A percentile compares a stretch with the other conserved stretches of the same genome.
Evolutionary conservation across 2,113 vertebrate species (phyloP).

Genomic region (Ciconia maguari): DNA sequence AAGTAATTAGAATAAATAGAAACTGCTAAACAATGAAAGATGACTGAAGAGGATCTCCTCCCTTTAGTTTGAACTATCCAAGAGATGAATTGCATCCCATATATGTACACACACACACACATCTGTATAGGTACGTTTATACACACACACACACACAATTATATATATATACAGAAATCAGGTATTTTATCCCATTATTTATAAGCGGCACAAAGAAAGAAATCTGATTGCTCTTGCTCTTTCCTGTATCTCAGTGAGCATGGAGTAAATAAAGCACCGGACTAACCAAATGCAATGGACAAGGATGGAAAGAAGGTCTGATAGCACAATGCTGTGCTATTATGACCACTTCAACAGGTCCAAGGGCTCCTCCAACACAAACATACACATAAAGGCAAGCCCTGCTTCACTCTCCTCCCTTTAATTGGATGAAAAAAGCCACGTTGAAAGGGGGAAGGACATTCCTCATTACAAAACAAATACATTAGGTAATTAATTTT

Average conservation of each 20-base stretch:
- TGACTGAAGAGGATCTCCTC: background rate
- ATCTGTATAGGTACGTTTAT: background rate
- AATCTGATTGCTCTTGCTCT: background rate
- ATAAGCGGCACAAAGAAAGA: background rate
- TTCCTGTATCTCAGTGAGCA: background rate
- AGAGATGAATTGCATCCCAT: background rate
- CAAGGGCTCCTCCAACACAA: background rate
- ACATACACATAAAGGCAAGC: background rate
- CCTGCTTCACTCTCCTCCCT: background rate
- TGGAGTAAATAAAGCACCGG: background rate
- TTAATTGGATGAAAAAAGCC: background rate
- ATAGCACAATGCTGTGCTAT: background rate
- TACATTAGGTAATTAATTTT: constrained; percentile 38
- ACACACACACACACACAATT: background rate
- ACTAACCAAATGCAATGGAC: background rate
- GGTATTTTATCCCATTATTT: background rate
- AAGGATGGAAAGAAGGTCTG: background rate
- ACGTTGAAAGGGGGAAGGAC: background rate
- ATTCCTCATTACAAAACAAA: constrained; percentile 14
- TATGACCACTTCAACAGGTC: background rate
- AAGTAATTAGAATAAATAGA: background rate
- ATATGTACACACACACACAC: background rate
- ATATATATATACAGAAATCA: background rate
- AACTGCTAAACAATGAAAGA: background rate
- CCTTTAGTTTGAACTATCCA: background rate